A percentile compares a stretch with the other conserved stretches of the same genome.
phyloP scores from a whole-genome alignment of 2,113 vertebrate genomes.

The Micronycteris hirsuta region DNA sequence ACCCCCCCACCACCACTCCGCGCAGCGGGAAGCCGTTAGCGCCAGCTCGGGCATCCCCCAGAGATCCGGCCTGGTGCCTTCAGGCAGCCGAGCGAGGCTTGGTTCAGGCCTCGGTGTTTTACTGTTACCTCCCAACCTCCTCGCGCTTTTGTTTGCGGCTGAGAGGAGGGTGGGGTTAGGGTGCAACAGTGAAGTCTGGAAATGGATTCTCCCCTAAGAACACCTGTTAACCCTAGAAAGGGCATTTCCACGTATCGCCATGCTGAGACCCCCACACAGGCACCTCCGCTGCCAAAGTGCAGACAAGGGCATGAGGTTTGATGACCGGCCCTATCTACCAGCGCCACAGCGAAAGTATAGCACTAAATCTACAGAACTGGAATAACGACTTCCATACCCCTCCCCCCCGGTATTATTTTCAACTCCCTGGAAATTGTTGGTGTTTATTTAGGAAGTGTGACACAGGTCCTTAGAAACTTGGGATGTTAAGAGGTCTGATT shows the following conservation, averaged over 20 bases:
- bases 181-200: conserved; percentile 3
- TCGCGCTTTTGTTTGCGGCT: background rate
- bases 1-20: background rate
- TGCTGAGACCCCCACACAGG: background rate
- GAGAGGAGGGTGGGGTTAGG: background rate
- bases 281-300: background rate
- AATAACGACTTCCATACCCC: background rate
- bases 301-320: background rate
- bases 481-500: conserved; percentile 44
- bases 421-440: conserved; percentile 31
- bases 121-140: background rate
- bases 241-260: background rate
- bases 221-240: background rate
- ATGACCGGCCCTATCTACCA: background rate
- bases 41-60: background rate
- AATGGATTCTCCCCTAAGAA: background rate
- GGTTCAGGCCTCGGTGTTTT: background rate
- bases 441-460: conserved; percentile 64
- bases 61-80: background rate
- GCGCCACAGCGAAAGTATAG: background rate
- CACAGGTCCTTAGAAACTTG: conserved; percentile 45
- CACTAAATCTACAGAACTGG: background rate
- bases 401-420: background rate
- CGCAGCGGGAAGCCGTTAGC: background rate
- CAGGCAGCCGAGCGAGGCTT: background rate